Percentiles rank a stretch among this genome's conserved stretches.
Conservation (phyloP, 2,888 invertebrate genomes). For the Protonemura montana region DNA sequence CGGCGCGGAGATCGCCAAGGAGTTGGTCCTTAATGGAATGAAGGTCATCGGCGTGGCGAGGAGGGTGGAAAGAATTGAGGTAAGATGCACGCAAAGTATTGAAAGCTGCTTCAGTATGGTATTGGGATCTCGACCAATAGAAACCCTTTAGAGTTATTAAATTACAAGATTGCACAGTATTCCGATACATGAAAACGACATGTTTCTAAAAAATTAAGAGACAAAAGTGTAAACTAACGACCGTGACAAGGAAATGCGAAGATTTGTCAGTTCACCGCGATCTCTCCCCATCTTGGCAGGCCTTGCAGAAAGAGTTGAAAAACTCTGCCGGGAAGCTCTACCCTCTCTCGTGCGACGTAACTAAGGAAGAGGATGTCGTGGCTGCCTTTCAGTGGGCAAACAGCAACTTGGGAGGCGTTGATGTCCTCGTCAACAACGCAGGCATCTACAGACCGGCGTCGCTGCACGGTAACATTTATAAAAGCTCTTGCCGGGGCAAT, state of each 20-base stretch:
- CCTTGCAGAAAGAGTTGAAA: neutral
- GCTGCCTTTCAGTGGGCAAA: slow-evolving; percentile 64
- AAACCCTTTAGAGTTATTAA: too few relatives aligned
- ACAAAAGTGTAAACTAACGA: too few relatives aligned
- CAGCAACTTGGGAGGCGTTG: slow-evolving; percentile 63
- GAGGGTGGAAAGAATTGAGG: slow-evolving; percentile 60
- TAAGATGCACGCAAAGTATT: slow-evolving; percentile 42
- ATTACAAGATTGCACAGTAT: neutral
- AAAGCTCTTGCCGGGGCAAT: too few relatives aligned
- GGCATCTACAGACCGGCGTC: slow-evolving; percentile 58
- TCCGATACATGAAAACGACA: too few relatives aligned
- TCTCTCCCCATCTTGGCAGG: neutral
- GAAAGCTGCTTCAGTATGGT: too few relatives aligned
- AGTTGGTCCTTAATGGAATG: slow-evolving; percentile 58
- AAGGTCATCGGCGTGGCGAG: slow-evolving; percentile 65
- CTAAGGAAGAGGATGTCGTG: slow-evolving; percentile 63
- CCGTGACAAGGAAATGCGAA: too few relatives aligned
- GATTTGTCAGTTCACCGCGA: too few relatives aligned
- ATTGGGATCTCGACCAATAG: too few relatives aligned
- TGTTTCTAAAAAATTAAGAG: too few relatives aligned
- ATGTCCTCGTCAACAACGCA: slow-evolving; percentile 69
- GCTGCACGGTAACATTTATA: slow-evolving; percentile 58
- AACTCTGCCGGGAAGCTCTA: slow-evolving; percentile 23
- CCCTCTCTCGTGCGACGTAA: slow-evolving; percentile 53
- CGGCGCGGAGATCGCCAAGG: slow-evolving; percentile 58